phyloP scores from a whole-genome alignment of 2,113 vertebrate species.

The Rhineura floridana region DNA sequence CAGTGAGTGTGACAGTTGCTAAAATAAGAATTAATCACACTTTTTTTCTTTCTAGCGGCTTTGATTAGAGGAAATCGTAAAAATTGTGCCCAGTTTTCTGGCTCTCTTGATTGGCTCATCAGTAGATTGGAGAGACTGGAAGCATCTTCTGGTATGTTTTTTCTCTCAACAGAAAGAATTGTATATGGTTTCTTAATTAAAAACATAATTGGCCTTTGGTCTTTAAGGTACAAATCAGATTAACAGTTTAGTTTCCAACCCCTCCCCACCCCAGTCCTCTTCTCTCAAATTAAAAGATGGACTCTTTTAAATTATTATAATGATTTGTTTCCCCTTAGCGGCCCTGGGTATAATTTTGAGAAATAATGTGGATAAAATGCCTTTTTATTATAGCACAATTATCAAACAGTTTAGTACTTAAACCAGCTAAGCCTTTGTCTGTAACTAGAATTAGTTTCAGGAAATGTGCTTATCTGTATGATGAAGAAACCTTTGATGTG shows the following conservation, averaged over 20 bases:
- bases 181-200: constrained; percentile 1
- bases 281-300: not conserved
- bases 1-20: not conserved
- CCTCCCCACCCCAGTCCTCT: not conserved
- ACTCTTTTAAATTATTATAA: not conserved
- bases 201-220: constrained; percentile 4
- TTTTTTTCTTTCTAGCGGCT: constrained; percentile 79
- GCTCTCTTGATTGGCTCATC: constrained; percentile 94
- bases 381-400: not conserved
- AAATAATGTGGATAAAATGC: not conserved
- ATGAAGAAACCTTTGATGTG: not conserved
- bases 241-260: not conserved
- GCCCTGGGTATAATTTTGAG: not conserved
- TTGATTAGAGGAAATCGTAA: constrained; percentile 97
- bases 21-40: not conserved
- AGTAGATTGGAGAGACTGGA: constrained; percentile 94
- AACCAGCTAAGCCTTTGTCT: not conserved
- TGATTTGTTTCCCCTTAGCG: not conserved
- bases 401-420: not conserved
- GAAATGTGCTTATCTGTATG: not conserved
- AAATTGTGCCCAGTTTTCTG: constrained; percentile 97
- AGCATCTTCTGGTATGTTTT: constrained; percentile 91
- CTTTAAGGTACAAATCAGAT: constrained; percentile 10
- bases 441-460: not conserved
- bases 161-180: constrained; percentile 10